Evolutionary conservation across 2,113 vertebrate genomes (phyloP), one percentile per base, ranked within the genome.

Genomic region (Pyxicephalus adspersus): DNA sequence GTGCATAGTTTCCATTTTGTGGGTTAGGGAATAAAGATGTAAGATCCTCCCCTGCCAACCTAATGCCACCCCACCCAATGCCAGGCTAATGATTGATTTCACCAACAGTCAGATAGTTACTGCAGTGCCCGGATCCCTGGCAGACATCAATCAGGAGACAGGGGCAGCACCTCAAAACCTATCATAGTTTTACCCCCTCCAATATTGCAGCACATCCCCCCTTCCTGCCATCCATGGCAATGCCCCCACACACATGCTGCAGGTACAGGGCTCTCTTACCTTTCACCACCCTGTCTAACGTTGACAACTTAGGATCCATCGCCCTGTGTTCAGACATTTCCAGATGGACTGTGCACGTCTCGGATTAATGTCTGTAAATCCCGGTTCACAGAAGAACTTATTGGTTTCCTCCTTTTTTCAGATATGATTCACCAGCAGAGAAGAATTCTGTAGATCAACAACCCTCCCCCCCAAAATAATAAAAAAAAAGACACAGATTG

Each of bases 281-380:
- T 96, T 96, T 97, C 89, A 98, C 94, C 91, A 94, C 95, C 93
- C 96, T 93, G 91, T 98, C 96, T 90, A 95, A 95, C 91, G 96
- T 98, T 86, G 96, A 98, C 91, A 98, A 96, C 95, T 96, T 98
- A 88, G 96, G 95, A 76, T 98, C 96, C 87, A 92, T 94, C 87
- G 94, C 95, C 94, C 95, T 98, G 90, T 94, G 96, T 90, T 98
- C 96, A 92, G 96, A 97, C 96, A 98, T 98, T 92, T 96, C 96
- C 95, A 95, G 91, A 86, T 88, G 86, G 86, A 84, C 84, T 20
- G 55, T 61, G 63, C 50, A 57, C 51, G 38, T 55, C 61, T 65
- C 3, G 31, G 50, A 26, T 26, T 15, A 23, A n/a, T 1, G 26
- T 75, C 51, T 75, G 22, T 75, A 81, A 50, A 82, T 82, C 79